phyloP scores from a whole-genome alignment of 1,140 invertebrate genomes.

The Lucilia sericata region DNA sequence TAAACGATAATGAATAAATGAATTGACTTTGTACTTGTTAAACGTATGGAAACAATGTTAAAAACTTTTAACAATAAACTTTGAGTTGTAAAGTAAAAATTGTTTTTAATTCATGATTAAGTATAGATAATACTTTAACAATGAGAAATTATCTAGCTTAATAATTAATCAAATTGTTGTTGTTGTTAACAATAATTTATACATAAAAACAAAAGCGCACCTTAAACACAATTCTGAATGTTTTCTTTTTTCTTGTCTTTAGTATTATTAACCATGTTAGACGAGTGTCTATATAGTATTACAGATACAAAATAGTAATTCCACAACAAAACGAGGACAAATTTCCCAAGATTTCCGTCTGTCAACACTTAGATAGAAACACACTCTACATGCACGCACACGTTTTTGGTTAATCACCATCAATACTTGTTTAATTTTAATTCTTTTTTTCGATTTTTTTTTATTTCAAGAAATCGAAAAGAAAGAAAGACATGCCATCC shows the following conservation, averaged over 20 bases:
- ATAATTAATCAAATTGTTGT: neutral
- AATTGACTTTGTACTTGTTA: neutral
- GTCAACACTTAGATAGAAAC: neutral
- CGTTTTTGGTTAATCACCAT: neutral
- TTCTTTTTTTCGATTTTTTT: neutral
- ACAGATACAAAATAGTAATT: neutral
- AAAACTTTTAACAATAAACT: neutral
- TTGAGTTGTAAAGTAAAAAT: neutral
- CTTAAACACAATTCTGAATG: neutral
- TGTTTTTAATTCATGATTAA: neutral
- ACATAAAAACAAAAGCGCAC: neutral
- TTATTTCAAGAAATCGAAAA: neutral
- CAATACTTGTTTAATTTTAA: neutral
- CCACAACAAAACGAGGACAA: neutral
- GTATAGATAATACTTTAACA: neutral
- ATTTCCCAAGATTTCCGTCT: slow-evolving; percentile 5
- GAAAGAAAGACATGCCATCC: neutral
- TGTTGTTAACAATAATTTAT: neutral
- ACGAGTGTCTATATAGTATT: neutral
- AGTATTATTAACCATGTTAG: no score
- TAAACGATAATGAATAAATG: no score
- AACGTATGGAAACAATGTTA: neutral
- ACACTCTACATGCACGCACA: no score
- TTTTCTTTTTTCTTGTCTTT: neutral
- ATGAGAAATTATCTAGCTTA: neutral